These are phyloP conservation scores for Ennomos fuscantarius DNA, from an alignment of 2,888 invertebrate species.

Conservation along the genomic window DNA sequence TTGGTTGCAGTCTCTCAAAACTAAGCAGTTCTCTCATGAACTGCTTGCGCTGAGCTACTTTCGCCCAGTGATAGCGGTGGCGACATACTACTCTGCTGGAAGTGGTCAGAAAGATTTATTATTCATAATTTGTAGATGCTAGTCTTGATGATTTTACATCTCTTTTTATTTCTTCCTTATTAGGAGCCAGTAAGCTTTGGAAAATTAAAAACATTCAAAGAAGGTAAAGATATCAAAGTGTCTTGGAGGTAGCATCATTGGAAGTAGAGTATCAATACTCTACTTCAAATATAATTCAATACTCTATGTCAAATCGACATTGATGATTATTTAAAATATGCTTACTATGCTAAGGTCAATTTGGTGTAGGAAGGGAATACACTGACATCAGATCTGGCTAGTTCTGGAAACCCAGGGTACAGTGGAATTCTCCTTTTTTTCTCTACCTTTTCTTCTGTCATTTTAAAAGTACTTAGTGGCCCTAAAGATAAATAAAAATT, in stretches of 20 bases:
- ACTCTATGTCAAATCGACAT: too few species aligned
- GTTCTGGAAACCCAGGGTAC: constrained; percentile 81
- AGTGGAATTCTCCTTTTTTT: constrained; percentile 59
- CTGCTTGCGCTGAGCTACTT: constrained; percentile 81
- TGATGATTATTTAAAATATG: constrained; percentile 37
- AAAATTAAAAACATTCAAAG: too few species aligned
- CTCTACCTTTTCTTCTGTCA: constrained; percentile 37
- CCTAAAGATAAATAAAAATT: too few species aligned
- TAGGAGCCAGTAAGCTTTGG: too few species aligned
- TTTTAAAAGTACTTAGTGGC: background rate
- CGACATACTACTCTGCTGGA: constrained; percentile 87
- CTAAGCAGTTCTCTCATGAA: constrained; percentile 86
- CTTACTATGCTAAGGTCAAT: constrained; percentile 87
- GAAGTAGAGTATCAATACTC: too few species aligned
- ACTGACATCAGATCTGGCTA: constrained; percentile 85
- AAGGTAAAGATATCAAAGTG: too few species aligned
- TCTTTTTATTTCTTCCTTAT: too few species aligned
- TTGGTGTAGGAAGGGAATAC: constrained; percentile 86
- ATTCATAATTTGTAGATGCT: background rate
- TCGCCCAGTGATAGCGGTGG: constrained; percentile 83
- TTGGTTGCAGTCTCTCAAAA: constrained; percentile 86
- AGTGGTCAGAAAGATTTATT: constrained; percentile 32
- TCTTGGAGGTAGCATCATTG: too few species aligned
- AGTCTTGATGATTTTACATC: too few species aligned
- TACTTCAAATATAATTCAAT: too few species aligned